Evolutionary conservation across 2,113 vertebrate genomes (phyloP).

Genomic region (Zosterops hypoxanthus): DNA sequence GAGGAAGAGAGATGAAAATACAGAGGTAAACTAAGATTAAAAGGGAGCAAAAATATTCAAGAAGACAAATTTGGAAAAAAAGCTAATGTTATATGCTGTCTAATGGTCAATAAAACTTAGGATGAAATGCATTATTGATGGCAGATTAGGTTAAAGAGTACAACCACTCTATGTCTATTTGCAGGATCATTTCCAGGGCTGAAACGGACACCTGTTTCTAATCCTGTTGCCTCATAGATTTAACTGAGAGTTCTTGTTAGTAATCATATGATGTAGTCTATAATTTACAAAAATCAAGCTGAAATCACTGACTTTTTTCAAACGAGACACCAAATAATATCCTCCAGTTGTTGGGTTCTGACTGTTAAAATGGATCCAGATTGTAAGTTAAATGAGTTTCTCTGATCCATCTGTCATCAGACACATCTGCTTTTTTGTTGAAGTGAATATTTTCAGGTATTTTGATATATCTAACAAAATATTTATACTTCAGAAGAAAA

Average conservation of each 20-base stretch:
- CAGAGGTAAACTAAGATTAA: background rate
- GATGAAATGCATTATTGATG: background rate
- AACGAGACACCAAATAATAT: background rate
- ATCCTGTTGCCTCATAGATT: background rate
- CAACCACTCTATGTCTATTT: background rate
- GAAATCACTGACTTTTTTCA: background rate
- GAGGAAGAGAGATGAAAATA: background rate
- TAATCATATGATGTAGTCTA: background rate
- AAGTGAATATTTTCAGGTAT: background rate
- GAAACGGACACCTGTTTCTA: background rate
- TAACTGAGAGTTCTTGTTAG: background rate
- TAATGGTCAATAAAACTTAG: background rate
- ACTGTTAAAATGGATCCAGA: background rate
- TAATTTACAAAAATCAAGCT: background rate
- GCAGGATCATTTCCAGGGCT: background rate
- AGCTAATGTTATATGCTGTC: background rate
- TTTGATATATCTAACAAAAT: background rate
- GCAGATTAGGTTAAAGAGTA: background rate
- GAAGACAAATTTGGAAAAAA: background rate
- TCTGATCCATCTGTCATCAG: background rate
- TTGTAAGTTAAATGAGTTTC: background rate
- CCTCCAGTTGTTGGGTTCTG: background rate
- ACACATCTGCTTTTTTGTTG: background rate
- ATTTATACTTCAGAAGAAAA: background rate
- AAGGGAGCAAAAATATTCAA: background rate